A percentile compares a stretch with the other conserved stretches of the same genome.
Evolutionary conservation across 2,797 vertebrate species (phyloP).

Genomic region (Diplodus puntazzo): DNA sequence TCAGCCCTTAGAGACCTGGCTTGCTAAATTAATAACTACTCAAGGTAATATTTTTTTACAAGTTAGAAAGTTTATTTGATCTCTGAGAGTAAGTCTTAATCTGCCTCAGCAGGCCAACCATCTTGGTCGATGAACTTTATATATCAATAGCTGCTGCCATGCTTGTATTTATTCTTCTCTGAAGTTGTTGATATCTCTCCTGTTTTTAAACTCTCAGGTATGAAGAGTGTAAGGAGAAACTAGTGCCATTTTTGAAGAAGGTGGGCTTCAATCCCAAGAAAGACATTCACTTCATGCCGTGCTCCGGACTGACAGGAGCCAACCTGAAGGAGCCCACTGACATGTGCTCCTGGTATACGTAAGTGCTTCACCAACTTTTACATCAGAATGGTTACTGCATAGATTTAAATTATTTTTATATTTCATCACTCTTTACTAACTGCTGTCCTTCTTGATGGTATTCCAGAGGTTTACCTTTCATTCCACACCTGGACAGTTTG

Average conservation of each 20-base stretch:
- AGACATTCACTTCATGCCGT: conserved; percentile 99
- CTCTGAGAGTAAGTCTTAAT: too few species aligned
- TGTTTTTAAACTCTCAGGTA: conserved; percentile 80
- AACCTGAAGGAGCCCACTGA: conserved; percentile 96
- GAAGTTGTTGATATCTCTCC: neutral
- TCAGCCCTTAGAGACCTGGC: too few species aligned
- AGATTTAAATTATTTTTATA: rapidly evolving
- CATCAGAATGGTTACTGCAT: neutral
- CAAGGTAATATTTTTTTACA: too few species aligned
- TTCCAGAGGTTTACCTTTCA: conserved; percentile 96
- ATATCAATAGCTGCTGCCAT: neutral
- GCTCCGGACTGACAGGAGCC: conserved; percentile 96
- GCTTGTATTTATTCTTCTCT: neutral
- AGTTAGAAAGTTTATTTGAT: too few species aligned
- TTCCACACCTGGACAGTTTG: conserved; percentile 98
- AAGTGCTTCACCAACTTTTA: conserved; percentile 64
- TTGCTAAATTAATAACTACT: too few species aligned
- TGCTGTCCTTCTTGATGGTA: neutral
- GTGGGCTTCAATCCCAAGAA: conserved; percentile 99
- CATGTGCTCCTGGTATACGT: conserved; percentile 97
- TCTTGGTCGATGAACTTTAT: neutral
- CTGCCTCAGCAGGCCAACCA: neutral
- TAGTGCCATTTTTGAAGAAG: conserved; percentile 99
- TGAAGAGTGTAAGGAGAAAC: conserved; percentile 99
- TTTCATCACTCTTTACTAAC: neutral